phyloP scores from a whole-genome alignment of 92 coral and sea anemone species.

The Anthopleura xanthogrammica region DNA sequence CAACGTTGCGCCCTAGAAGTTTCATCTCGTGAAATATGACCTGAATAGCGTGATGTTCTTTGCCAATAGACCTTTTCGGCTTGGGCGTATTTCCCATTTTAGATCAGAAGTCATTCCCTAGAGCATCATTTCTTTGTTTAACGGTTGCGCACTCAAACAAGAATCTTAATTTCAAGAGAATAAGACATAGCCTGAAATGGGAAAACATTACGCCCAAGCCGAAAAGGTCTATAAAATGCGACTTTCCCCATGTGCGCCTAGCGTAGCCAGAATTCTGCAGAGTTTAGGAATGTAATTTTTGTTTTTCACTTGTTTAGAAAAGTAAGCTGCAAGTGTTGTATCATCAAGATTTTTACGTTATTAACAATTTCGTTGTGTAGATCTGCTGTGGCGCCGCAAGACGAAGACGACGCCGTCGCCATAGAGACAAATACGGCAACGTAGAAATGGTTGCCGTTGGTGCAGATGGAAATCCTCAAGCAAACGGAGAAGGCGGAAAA shows the following conservation, averaged over 20 bases:
- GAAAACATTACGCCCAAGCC: no score
- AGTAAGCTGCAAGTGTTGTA: background rate
- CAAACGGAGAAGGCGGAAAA: conserved; percentile 18
- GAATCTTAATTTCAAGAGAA: no score
- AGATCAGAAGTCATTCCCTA: no score
- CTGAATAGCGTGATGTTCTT: background rate
- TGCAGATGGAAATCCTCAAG: conserved; percentile 20
- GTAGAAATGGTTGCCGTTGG: conserved; percentile 40
- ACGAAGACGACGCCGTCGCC: conserved; percentile 46
- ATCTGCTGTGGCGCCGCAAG: conserved; percentile 53
- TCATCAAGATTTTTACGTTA: background rate
- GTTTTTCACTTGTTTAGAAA: background rate
- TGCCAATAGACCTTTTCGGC: no score
- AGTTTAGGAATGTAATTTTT: no score
- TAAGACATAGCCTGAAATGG: no score
- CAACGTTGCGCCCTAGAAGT: background rate
- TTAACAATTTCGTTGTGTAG: conserved; percentile 6
- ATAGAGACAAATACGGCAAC: conserved; percentile 22
- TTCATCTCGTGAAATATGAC: background rate
- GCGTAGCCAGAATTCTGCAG: no score
- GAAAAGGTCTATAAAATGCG: no score
- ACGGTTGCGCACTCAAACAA: no score
- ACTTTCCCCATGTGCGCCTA: no score
- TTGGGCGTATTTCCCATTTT: no score
- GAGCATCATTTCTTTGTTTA: no score